Evolutionary conservation across 2,888 invertebrate species (phyloP), one percentile per base, ranked within the genome.

Genomic region (Physocephala rufipes): DNA sequence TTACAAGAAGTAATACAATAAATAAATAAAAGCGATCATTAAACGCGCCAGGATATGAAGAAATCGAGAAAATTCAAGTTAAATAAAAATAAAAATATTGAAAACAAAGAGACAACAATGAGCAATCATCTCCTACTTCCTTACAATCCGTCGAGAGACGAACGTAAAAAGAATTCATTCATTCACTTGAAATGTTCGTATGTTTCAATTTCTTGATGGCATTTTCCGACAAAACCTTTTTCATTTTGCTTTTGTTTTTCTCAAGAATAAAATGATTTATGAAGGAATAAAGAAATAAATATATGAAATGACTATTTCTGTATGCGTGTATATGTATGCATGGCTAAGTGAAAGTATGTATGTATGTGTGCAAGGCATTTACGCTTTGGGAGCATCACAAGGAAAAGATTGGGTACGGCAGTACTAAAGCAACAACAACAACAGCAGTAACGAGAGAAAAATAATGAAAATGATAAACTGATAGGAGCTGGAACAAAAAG

Each of bases 161-260:
- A 36, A 36, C 36, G 9, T 36, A 36, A 36, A 36, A 9, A 36
- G 9, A 36, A 36, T 36, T 7, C 36, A 36, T 19, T 36, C 19
- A 55, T 30, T 53, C 51, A 30, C 49, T 68, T 61, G 30, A 36
- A 68, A 62, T 45, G n/a, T 68, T 58, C 26, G 19, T 47, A 43
- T 49, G 51, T 51, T 68, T 62, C 62, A 68, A 51, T 68, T 68
- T 68, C 62, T 68, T 58, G 61, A 62, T 62, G 49, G 28, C 68
- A 30, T 68, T 49, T 51, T n/a, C 28, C 55, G 28, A 43, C 24
- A 55, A 13, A 36, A 2, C 30, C 21, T 47, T 64, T 49, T 59
- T 59, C 12, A 3, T 62, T 62, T 62, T 36, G 7, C 16, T 15
- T 66, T 55, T 66, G 49, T 24, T 62, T 63, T 47, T 24, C 47